phyloP scores from a whole-genome alignment of 2,888 invertebrate genomes.

The Timandra comae region DNA sequence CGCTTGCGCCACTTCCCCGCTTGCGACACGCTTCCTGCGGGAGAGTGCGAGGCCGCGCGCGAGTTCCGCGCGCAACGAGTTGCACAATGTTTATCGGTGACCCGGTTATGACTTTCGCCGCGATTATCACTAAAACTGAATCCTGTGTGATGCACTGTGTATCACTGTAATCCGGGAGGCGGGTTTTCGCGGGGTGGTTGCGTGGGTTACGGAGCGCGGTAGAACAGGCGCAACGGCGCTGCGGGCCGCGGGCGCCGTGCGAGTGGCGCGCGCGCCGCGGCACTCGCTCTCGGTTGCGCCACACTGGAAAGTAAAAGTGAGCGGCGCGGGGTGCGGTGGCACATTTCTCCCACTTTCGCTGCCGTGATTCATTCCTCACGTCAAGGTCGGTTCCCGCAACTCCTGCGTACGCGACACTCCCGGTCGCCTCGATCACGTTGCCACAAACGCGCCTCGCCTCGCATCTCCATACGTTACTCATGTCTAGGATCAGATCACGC shows the following conservation, averaged over 20 bases:
- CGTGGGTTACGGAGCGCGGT: conserved; percentile 38
- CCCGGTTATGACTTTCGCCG: conserved; percentile 66
- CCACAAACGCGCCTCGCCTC: conserved; percentile 11
- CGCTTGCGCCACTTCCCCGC: conserved; percentile 73
- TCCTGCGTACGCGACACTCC: conserved; percentile 42
- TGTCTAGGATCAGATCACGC: background rate
- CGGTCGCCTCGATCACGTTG: conserved; percentile 26
- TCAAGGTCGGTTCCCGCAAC: conserved; percentile 70
- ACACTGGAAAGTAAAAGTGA: conserved; percentile 76
- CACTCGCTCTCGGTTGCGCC: conserved; percentile 69
- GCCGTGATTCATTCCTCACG: conserved; percentile 63
- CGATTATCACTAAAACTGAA: conserved; percentile 60
- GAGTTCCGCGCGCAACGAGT: conserved; percentile 60
- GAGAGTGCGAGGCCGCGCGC: conserved; percentile 71
- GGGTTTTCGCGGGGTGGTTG: conserved; percentile 44
- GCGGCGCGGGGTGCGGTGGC: conserved; percentile 65
- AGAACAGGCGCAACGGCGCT: conserved; percentile 65
- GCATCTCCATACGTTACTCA: conserved; percentile 16
- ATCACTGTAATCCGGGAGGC: conserved; percentile 73
- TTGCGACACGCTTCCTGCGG: conserved; percentile 73
- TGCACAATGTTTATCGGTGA: conserved; percentile 67
- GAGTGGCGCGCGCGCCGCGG: conserved; percentile 68
- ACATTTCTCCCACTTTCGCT: conserved; percentile 77
- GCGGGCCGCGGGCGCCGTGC: conserved; percentile 75
- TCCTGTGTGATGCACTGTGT: conserved; percentile 63